A percentile compares a stretch with the other conserved stretches of the same genome.
Conservation (phyloP, 2,888 invertebrate genomes). For the Emmelina monodactyla region DNA sequence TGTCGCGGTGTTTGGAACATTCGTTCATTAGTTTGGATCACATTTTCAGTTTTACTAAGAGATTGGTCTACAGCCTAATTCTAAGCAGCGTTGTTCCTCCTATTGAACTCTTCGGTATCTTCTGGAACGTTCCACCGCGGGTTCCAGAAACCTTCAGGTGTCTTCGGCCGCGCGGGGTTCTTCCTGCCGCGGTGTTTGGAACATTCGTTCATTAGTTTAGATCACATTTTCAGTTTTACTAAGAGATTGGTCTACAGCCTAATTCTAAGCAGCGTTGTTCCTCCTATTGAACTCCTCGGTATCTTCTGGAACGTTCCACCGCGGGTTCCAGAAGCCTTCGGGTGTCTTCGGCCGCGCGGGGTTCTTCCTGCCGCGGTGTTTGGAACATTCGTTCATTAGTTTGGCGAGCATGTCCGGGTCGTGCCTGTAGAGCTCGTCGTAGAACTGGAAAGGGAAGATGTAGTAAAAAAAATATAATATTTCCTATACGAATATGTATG, state of each 20-base stretch:
- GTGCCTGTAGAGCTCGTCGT: conserved; percentile 40
- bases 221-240: too few species aligned
- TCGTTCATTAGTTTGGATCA: conserved; percentile 38
- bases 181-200: conserved; percentile 43
- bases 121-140: conserved; percentile 48
- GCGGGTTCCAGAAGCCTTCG: conserved; percentile 49
- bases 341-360: conserved; percentile 43
- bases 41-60: too few species aligned
- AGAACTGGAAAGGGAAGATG: conserved; percentile 32
- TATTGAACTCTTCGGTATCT: conserved; percentile 50
- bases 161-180: conserved; percentile 40
- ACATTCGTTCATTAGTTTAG: conserved; percentile 42
- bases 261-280: conserved; percentile 38
- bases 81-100: conserved; percentile 36
- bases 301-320: conserved; percentile 46
- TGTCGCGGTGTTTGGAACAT: conserved; percentile 49
- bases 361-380: conserved; percentile 42
- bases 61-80: too few species aligned
- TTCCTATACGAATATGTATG: neutral
- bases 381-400: conserved; percentile 47
- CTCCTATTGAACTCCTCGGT: conserved; percentile 49
- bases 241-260: too few species aligned
- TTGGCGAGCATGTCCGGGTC: conserved; percentile 37
- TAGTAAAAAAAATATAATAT: too few species aligned
- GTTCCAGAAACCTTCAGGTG: conserved; percentile 53